phyloP scores from a whole-genome alignment of 2,113 vertebrate species.

The Pholis gunnellus region DNA sequence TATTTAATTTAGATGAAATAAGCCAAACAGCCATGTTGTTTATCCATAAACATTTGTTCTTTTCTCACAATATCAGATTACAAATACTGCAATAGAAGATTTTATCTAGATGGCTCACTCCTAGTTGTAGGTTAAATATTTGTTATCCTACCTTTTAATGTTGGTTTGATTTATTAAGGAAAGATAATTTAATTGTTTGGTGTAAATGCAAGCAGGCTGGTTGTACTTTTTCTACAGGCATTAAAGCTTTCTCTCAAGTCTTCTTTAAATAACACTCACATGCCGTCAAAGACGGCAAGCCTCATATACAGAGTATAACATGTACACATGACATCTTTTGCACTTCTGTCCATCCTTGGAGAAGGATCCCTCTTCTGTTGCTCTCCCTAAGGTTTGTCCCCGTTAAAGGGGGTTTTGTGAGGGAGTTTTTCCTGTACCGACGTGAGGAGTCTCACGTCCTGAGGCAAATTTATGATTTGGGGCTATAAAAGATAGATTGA shows the following conservation, averaged over 20 bases:
- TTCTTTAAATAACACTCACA: neutral
- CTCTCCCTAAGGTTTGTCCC: no score
- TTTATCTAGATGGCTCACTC: neutral
- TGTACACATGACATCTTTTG: no score
- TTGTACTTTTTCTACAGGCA: neutral
- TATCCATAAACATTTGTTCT: neutral
- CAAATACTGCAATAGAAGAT: neutral
- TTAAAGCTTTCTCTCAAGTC: neutral
- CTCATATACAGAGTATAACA: neutral
- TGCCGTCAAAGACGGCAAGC: neutral
- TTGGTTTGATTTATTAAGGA: neutral
- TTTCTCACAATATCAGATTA: neutral
- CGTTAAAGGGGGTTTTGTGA: no score
- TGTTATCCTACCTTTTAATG: neutral
- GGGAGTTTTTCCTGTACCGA: no score
- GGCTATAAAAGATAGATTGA: no score
- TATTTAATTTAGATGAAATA: neutral
- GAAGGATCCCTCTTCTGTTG: no score
- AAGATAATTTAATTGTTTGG: neutral
- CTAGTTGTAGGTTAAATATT: neutral
- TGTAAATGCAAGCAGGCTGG: neutral
- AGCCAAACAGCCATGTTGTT: neutral
- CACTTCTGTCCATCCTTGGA: no score
- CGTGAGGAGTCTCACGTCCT: no score
- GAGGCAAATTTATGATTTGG: no score